Evolutionary conservation across 2,888 invertebrate species (phyloP), one percentile per base, ranked within the genome.

Genomic region (Syrista parreyssii): DNA sequence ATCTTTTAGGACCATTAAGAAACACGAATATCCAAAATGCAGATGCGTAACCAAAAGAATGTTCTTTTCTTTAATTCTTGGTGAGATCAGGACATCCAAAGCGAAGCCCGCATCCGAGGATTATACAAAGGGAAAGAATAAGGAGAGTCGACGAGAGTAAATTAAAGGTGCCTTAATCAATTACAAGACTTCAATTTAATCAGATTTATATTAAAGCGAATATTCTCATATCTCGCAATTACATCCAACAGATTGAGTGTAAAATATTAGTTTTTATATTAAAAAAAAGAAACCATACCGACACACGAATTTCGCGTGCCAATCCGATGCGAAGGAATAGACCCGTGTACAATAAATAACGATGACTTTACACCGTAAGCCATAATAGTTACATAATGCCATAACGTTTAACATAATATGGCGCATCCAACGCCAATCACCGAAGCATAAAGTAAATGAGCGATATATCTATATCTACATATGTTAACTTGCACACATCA

Each of bases 361-460:
- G 86, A 83, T 79, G 83, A 88, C 55, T 55, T 55, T 55, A 55
- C 55, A 89, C 86, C 84, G 79, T 80, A 88, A 90, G 91, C 90
- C 91, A 90, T 91, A 90, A 90, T 90, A 90, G 87, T 88, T 85
- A 88, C 86, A 89, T 88, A 91, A 90, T 90, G 91, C 90, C 91
- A 91, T 91, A 90, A 87, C 84, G 83, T 89, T 88, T 89, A 86
- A 89, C 86, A 86, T 87, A 89, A 89, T 79, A 82, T 77, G 74
- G 74, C 78, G 76, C 77, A 75, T 75, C 78, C 75, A 75, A 79
- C 81, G 80, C 79, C 77, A 80, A 55, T 55, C 55, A 23, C 55
- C 79, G 78, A 74, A 77, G 80, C 79, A 78, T 77, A 68, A 79
- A 80, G 75, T 85, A 84, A 83, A 76, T 30, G 33, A 82, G 81